Evolutionary conservation across 2,888 invertebrate genomes (phyloP), one percentile per base, ranked within the genome.

Genomic region (Leuctra nigra): DNA sequence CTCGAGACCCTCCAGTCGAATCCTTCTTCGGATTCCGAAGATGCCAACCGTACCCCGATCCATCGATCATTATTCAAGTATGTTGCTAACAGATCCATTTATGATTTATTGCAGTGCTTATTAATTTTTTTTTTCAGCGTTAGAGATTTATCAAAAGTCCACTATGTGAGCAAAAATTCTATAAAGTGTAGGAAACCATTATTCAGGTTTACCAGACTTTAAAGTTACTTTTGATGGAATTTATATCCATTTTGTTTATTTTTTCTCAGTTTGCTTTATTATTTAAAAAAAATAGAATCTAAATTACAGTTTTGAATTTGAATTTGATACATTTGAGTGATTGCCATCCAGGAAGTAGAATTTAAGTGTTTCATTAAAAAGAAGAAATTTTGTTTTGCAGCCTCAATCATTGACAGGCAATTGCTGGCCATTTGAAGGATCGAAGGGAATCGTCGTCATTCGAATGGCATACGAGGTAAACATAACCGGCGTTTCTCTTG

Each of bases 341-440:
- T n/a, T n/a, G n/a, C n/a, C n/a, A n/a, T n/a, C n/a, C n/a, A n/a
- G n/a, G n/a, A n/a, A n/a, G n/a, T n/a, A n/a, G n/a, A n/a, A n/a
- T n/a, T n/a, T n/a, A n/a, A n/a, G n/a, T n/a, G n/a, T n/a, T n/a
- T n/a, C n/a, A n/a, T n/a, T n/a, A n/a, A n/a, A n/a, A n/a, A n/a
- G n/a, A n/a, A n/a, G n/a, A n/a, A n/a, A n/a, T n/a, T n/a, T n/a
- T n/a, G n/a, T n/a, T n/a, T n/a, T n/a, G 29, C 11, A 29, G 29
- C 23, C 24, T 24, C 16, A 6, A 29, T 7, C 6, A 7, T 11
- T 29, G 11, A 79, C 80, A 11, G 83, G 83, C 9, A 74, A 81
- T 62, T 84, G 83, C 67, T 84, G 81, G 77, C 76, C 81, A n/a
- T 82, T 83, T 66, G 70, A 72, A 57, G 81, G 81, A 1, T 60